Evolutionary conservation across 2,113 vertebrate genomes (phyloP).

Genomic region (Miniopterus natalensis): DNA sequence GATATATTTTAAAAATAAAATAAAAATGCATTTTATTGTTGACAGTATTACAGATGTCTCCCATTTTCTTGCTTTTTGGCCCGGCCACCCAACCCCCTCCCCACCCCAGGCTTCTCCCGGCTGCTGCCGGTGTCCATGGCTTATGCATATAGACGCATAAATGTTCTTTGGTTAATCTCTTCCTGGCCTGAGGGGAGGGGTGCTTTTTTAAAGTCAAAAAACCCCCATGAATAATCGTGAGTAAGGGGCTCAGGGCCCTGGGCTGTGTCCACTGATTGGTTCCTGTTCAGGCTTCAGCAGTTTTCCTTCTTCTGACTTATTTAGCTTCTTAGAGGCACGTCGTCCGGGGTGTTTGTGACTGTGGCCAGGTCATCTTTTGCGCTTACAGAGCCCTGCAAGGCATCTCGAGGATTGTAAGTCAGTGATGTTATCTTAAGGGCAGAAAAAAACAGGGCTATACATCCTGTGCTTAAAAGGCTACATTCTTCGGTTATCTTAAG

Average conservation of each 20-base stretch:
- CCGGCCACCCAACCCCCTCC: too few relatives aligned
- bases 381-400: neutral
- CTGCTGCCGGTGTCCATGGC: too few relatives aligned
- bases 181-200: too few relatives aligned
- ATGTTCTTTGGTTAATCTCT: too few relatives aligned
- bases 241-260: neutral
- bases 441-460: neutral
- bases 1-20: too few relatives aligned
- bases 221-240: neutral
- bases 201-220: neutral
- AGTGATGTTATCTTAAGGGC: neutral
- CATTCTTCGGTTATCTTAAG: neutral
- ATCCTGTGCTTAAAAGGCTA: neutral
- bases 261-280: too few relatives aligned
- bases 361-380: neutral
- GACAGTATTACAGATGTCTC: too few relatives aligned
- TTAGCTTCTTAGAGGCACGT: neutral
- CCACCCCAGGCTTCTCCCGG: too few relatives aligned
- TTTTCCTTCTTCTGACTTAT: neutral
- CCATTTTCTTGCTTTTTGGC: too few relatives aligned
- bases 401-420: neutral
- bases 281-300: neutral
- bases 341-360: neutral
- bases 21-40: too few relatives aligned
- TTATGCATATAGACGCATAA: too few relatives aligned